Evolutionary conservation across 2,797 vertebrate species (phyloP).

Genomic region (Hoplostethus atlanticus): DNA sequence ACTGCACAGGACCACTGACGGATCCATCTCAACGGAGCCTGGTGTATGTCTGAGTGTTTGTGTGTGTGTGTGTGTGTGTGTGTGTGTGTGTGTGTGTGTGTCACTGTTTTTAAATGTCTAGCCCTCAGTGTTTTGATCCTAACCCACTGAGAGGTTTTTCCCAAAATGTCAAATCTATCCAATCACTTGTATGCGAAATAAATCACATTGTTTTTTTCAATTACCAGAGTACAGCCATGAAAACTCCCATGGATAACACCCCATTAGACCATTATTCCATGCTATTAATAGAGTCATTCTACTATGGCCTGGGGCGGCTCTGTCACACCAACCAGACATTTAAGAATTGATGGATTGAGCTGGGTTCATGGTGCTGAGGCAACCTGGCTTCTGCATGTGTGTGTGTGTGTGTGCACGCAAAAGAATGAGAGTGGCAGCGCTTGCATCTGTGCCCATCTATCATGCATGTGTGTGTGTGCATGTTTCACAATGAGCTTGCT

Average conservation of each 20-base stretch:
- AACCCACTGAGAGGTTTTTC: background rate
- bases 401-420: conserved; percentile 5
- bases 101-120: background rate
- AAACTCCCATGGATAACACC: conserved; percentile 24
- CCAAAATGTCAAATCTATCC: background rate
- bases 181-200: background rate
- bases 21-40: background rate
- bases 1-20: background rate
- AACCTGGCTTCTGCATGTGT: conserved; percentile 20
- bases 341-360: conserved; percentile 23
- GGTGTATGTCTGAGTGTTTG: background rate
- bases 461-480: conserved; percentile 14
- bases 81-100: background rate
- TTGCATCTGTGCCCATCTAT: conserved; percentile 44
- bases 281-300: conserved; percentile 50
- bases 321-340: background rate
- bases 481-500: conserved; percentile 49
- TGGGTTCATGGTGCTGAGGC: background rate
- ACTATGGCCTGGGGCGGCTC: conserved; percentile 32
- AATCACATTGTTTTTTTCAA: background rate
- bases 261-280: conserved; percentile 38
- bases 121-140: conserved; percentile 4
- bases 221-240: conserved; percentile 2
- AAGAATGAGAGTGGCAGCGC: conserved; percentile 25
- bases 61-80: background rate